phyloP scores from a whole-genome alignment of 2,797 vertebrate species.

The Microctenopoma steveboyesi region DNA sequence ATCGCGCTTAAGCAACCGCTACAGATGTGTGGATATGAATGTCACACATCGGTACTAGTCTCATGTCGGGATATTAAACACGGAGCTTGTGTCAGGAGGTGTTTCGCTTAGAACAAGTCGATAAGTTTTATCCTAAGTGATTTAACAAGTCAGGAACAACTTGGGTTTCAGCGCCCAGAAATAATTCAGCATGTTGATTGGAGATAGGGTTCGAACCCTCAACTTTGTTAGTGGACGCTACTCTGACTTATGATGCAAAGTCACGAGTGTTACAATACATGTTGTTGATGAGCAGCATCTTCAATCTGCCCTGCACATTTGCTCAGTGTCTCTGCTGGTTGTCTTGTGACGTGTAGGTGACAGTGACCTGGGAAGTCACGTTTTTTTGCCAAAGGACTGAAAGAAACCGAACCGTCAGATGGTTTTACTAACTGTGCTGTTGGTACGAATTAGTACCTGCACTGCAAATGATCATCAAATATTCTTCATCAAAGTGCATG shows the following conservation, averaged over 20 bases:
- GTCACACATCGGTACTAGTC: background rate
- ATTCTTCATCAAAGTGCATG: background rate
- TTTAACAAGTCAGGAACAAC: too few relatives aligned
- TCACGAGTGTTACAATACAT: too few relatives aligned
- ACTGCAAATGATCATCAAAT: background rate
- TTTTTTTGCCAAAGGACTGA: background rate
- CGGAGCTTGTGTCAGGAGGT: background rate
- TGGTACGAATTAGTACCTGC: background rate
- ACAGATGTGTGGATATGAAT: background rate
- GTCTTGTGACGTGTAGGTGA: background rate
- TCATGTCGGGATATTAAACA: background rate
- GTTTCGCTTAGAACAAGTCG: background rate
- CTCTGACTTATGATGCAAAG: too few relatives aligned
- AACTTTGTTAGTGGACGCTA: too few relatives aligned
- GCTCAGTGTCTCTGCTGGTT: background rate
- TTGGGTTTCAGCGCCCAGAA: too few relatives aligned
- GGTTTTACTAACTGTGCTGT: conserved; percentile 1
- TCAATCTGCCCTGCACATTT: background rate
- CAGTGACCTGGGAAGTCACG: background rate
- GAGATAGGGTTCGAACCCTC: too few relatives aligned
- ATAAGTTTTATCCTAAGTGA: too few relatives aligned
- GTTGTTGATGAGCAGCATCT: background rate
- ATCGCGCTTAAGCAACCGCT: background rate
- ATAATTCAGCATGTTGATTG: too few relatives aligned
- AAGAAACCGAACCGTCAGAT: background rate